Base-by-base conservation (phyloP, 2,888 invertebrate genomes). In the Chymomyza fuscimana region DNA sequence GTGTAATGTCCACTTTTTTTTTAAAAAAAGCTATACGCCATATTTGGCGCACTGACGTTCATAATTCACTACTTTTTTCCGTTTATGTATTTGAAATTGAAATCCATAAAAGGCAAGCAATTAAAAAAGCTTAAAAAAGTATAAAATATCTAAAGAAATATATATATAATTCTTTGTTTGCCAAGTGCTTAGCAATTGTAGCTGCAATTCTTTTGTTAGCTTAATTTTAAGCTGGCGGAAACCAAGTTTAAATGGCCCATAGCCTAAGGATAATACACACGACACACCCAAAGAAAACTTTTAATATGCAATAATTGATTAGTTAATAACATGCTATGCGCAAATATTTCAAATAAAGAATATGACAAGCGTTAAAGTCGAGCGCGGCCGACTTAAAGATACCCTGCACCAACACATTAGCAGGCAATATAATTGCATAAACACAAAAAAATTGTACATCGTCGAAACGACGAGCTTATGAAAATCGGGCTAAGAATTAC, bases 1-100 rank as follows among this genome's bases (percentile, higher is more conserved):
- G 78, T 64, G 32, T 15, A 40, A 59, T 40, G 16, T n/a, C 22
- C n/a, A n/a, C n/a, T n/a, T n/a, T n/a, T n/a, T 19, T 5, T 64
- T 64, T 32, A 32, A 32, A 10, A 12, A 46, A 46, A 46, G 40
- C 32, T 25, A 19, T 46, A 46, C 40, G 80, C 87, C 83, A 72
- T 87, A 85, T 83, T 87, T 85, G 83, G 83, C 68, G 80, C 82
- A 74, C 87, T 83, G 86, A 87, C 88, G 85, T 85, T 86, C 77
- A 88, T 86, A 82, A 83, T 87, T 87, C 82, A 83, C 82, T 82
- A 83, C 85, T 85, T 69, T 78, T 81, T 82, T 82, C 9, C 54
- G 60, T 54, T 65, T 63, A 50, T 61, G 62, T 32, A 15, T 60
- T 51, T 25, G 29, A 66, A 66, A 66, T 60, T 66, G 60, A n/a